Base-by-base conservation (phyloP, 2,113 vertebrate species). In the Oceanodroma tethys region DNA sequence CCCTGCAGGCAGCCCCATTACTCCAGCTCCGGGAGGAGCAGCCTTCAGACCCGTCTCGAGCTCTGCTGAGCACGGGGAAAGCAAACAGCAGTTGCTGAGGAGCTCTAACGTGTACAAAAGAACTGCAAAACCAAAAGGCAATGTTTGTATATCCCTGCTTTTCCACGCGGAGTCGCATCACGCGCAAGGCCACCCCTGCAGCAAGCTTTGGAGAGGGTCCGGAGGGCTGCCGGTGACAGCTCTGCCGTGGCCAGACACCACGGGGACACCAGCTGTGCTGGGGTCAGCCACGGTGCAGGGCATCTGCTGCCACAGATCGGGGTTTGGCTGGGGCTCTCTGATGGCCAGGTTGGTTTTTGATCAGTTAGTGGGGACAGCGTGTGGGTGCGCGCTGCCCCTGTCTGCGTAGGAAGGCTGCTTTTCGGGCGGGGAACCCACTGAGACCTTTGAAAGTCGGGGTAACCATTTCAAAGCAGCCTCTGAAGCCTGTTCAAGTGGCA, bases 361-460 rank as follows among this genome's bases (percentile, higher is more conserved):
- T 16, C 10, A 32, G 48, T 10, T 8, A 3, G 26, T 17, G n/a
- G 36, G 55, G 48, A 17, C 20, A 11, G n/a, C 1, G 16, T 4
- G 16, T 22, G 48, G 17, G 34, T 11, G 22, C 3, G 19, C 62
- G 3, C 9, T 15, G 45, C 25, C n/a, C 17, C 2, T 45, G 6
- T 9, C 45, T 55, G 42, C 20, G 3, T 1, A 13, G 29, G 11
- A 30, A 45, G 40, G 32, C 25, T 50, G 25, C n/a, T 59, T 20
- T 32, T 52, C 40, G 17, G n/a, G 6, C 47, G 27, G 0, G 1
- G 23, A 34, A 25, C 10, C 25, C 48, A 8, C n/a, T 2, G 23
- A 56, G 67, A 20, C 34, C 42, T 45, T 55, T 8, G 9, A 16
- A 47, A 60, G 47, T 13, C 32, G 6, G 38, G 34, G 17, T 47